Evolutionary conservation across 2,113 vertebrate species (phyloP), one percentile per base, ranked within the genome.

Genomic region (Crotophaga sulcirostris): DNA sequence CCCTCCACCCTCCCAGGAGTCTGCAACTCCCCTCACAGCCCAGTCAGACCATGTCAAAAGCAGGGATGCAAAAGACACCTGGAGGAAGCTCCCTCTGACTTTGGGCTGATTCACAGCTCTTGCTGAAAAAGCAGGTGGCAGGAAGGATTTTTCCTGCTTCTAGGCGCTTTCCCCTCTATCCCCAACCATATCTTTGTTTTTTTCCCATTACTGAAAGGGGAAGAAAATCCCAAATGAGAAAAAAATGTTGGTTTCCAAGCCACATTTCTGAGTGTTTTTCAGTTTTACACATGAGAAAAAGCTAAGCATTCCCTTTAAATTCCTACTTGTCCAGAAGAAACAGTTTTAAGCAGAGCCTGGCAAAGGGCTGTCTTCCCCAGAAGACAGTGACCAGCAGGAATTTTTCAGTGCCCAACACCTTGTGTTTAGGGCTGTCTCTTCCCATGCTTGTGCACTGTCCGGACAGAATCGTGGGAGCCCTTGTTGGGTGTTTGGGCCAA

Each of bases 131-230:
- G 9, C 40, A 33, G 42, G 55, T 42, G 64, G 4, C 18, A 74
- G 52, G 70, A 94, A 14, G 60, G 10, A 51, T 60, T 38, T 84
- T 85, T 72, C 34, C 42, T n/a, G 5, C 25, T 82, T 56, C 29
- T 2, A 2, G 47, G 44, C 4, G 1, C 17, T 36, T 18, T 6
- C 5, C 10, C 6, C 31, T 18, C 11, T 12, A 6, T 3, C 23
- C 16, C 16, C 16, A 49, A 6, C 10, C 26, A 20, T n/a, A 29
- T 11, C 31, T 25, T 76, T 49, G 16, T 3, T 64, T n/a, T n/a
- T 72, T 76, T 64, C 3, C 24, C 33, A 54, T 67, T 80, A 45
- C 14, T 77, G 68, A 80, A 76, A 52, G 58, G 9, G 47, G 42
- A 55, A 90, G 19, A 80, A 76, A 51, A 88, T 67, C 42, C 36